Base-by-base conservation (phyloP, 2,797 vertebrate genomes). In the Champsocephalus gunnari region DNA sequence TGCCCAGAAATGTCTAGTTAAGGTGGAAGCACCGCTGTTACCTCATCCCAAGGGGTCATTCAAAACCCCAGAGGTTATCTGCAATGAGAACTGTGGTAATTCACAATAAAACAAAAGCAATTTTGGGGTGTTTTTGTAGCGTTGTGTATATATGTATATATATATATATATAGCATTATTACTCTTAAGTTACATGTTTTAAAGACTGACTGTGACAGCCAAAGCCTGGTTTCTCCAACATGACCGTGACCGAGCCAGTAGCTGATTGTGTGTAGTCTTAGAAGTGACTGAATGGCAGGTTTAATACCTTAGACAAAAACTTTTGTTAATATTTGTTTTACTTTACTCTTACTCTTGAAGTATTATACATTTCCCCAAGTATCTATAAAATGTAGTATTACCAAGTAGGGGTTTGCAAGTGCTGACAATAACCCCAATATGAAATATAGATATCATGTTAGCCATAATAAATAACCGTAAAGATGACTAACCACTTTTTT, bases 21-120 rank as follows among this genome's bases (percentile, higher is more conserved):
- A 79, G 69, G 66, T 77, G 58, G 77, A 85, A 80, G 76, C 82
- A 50, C 73, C 24, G 60, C 54, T 65, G 67, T 84, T 82, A 81
- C 60, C 59, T 90, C 77, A 81, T 75, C 71, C 65, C 53, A 59
- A 55, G 17, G 62, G 73, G 66, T 89, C 73, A 73, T 71, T 78
- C 63, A 74, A 56, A 82, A 81, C 19, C 61, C 64, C 67, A 56
- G 60, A 65, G 64, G 45, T 21, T 32, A 34, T 74, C 50, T 68
- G 72, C 43, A 48, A 58, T 60, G 41, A 67, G 38, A 43, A 79
- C 47, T 66, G 44, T 19, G 68, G 65, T 81, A 45, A 84, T 81
- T 71, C 59, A 83, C 68, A 83, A 66, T 82, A 70, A 79, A 87
- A 66, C 17, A 69, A 77, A 72, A 47, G 51, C 12, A 65, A n/a